Evolutionary conservation across 2,888 invertebrate genomes (phyloP).

Genomic region (Pammene fasciana): DNA sequence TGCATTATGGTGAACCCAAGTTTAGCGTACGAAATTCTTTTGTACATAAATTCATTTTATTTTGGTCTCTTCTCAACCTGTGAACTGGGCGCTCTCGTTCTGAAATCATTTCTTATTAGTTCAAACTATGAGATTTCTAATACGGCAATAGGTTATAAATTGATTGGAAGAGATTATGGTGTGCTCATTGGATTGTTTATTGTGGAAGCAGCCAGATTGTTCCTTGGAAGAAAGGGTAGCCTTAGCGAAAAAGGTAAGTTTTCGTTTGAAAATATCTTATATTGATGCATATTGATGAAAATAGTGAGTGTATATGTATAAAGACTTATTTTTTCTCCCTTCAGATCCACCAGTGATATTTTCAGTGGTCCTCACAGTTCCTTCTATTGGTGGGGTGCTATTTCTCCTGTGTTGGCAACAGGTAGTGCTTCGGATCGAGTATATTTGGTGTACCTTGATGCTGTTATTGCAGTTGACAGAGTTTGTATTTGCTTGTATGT

Average conservation of each 20-base stretch:
- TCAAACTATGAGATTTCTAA: slow-evolving; percentile 84
- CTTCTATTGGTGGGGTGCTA: slow-evolving; percentile 91
- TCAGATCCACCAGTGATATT: slow-evolving; percentile 91
- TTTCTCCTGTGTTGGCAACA: slow-evolving; percentile 95
- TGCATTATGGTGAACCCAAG: slow-evolving; percentile 87
- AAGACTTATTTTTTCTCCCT: slow-evolving; percentile 49
- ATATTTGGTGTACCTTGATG: slow-evolving; percentile 94
- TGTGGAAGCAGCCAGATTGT: slow-evolving; percentile 91
- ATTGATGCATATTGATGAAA: background rate
- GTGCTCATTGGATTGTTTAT: slow-evolving; percentile 89
- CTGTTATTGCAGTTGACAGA: slow-evolving; percentile 90
- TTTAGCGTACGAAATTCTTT: slow-evolving; percentile 91
- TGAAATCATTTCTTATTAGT: slow-evolving; percentile 88
- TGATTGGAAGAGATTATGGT: slow-evolving; percentile 90
- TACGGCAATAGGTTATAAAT: slow-evolving; percentile 87
- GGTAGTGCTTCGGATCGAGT: slow-evolving; percentile 93
- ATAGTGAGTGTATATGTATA: too few relatives aligned
- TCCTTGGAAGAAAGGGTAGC: slow-evolving; percentile 94
- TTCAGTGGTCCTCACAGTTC: slow-evolving; percentile 92
- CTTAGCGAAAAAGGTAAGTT: slow-evolving; percentile 87
- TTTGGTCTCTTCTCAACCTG: slow-evolving; percentile 93
- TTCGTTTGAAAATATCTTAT: background rate
- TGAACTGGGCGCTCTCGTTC: slow-evolving; percentile 89
- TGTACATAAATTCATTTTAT: slow-evolving; percentile 94
- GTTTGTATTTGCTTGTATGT: slow-evolving; percentile 92